A percentile compares a stretch with the other conserved stretches of the same genome.
phyloP scores from a whole-genome alignment of 2,113 vertebrate genomes.

The Pelmatolapia mariae region DNA sequence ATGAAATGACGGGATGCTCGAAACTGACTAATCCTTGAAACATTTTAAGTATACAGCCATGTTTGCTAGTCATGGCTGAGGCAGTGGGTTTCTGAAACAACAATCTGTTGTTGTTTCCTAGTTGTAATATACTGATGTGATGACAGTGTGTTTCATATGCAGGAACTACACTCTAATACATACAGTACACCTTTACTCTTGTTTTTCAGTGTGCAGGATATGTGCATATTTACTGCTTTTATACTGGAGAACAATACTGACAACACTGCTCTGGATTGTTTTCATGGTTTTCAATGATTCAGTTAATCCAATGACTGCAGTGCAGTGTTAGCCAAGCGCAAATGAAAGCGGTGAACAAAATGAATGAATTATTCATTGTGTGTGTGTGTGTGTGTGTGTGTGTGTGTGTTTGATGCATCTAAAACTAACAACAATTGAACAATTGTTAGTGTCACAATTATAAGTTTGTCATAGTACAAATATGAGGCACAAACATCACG shows the following conservation, averaged over 20 bases:
- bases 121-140: background rate
- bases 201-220: background rate
- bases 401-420: background rate
- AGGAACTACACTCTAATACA: background rate
- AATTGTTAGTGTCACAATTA: background rate
- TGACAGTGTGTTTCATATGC: background rate
- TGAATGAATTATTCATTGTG: background rate
- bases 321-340: background rate
- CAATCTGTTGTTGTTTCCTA: background rate
- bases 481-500: background rate
- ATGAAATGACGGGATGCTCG: background rate
- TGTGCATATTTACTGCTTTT: background rate
- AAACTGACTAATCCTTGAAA: background rate
- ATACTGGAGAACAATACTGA: background rate
- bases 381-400: background rate
- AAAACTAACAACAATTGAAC: background rate
- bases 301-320: background rate
- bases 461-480: background rate
- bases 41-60: background rate
- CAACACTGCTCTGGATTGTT: background rate
- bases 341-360: background rate
- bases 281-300: background rate
- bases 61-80: background rate
- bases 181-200: background rate
- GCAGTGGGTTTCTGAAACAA: background rate